phyloP scores from a whole-genome alignment of 2,113 vertebrate genomes.

The Ctenomys sociabilis region DNA sequence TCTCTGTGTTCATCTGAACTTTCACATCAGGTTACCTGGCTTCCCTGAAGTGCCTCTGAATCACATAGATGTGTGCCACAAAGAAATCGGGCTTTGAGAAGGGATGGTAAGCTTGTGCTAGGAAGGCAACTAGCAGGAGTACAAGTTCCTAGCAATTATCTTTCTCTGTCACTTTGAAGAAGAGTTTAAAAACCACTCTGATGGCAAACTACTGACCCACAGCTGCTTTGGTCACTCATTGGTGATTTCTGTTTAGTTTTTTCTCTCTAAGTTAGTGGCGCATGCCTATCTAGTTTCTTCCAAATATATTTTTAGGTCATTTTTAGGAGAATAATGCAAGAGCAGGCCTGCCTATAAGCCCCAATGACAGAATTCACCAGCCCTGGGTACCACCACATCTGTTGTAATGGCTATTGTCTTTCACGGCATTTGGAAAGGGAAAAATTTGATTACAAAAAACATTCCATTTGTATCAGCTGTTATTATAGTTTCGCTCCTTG shows the following conservation, averaged over 20 bases:
- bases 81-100: background rate
- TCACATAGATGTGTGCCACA: background rate
- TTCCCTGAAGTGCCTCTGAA: background rate
- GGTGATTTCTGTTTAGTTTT: background rate
- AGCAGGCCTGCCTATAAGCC: background rate
- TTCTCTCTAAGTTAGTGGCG: background rate
- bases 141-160: background rate
- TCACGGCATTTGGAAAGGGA: background rate
- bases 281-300: background rate
- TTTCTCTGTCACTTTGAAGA: background rate
- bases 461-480: background rate
- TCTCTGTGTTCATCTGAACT: background rate
- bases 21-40: background rate
- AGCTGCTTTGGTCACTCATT: background rate
- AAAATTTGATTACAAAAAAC: background rate
- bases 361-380: background rate
- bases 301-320: background rate
- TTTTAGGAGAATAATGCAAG: background rate
- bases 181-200: background rate
- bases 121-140: background rate
- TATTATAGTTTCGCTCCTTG: background rate
- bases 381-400: background rate
- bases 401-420: background rate
- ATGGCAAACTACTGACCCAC: background rate
- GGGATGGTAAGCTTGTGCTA: background rate